These are phyloP conservation scores for Digitonthophagus gazella DNA, from an alignment of 2,888 invertebrate genomes.

Conservation along the genomic window DNA sequence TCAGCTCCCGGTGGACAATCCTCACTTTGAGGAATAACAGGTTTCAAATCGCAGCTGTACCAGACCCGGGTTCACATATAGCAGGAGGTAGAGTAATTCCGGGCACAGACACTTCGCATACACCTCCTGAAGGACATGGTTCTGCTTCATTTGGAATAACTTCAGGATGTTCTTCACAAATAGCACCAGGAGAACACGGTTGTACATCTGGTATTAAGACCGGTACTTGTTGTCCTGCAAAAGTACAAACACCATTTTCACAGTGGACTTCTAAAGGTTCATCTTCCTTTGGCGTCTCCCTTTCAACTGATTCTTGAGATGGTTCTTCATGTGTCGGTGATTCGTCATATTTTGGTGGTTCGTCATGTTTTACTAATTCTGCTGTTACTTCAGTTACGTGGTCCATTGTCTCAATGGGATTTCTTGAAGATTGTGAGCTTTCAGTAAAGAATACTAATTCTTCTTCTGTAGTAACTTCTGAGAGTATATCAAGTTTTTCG, in stretches of 20 bases:
- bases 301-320: not conserved
- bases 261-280: conserved; percentile 4
- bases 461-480: conserved; percentile 21
- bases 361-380: not conserved
- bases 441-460: conserved; percentile 24
- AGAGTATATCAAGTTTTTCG: conserved; percentile 10
- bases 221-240: conserved; percentile 13
- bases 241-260: conserved; percentile 9
- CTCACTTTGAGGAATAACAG: conserved; percentile 19
- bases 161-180: conserved; percentile 26
- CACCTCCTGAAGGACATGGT: conserved; percentile 21
- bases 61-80: not conserved
- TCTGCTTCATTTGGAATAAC: conserved; percentile 21
- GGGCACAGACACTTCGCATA: conserved; percentile 23
- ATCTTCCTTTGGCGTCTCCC: not conserved
- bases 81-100: conserved; percentile 27
- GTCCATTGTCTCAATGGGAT: conserved; percentile 24
- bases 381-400: conserved; percentile 26
- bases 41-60: conserved; percentile 2
- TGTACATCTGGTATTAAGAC: conserved; percentile 17
- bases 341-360: no score
- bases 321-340: conserved; percentile 9
- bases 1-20: conserved; percentile 15
- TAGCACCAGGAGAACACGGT: conserved; percentile 22
- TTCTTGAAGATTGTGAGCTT: conserved; percentile 21